Evolutionary conservation across 2,113 vertebrate genomes (phyloP), one percentile per base, ranked within the genome.

Genomic region (Cyanoramphus novaezelandiae): DNA sequence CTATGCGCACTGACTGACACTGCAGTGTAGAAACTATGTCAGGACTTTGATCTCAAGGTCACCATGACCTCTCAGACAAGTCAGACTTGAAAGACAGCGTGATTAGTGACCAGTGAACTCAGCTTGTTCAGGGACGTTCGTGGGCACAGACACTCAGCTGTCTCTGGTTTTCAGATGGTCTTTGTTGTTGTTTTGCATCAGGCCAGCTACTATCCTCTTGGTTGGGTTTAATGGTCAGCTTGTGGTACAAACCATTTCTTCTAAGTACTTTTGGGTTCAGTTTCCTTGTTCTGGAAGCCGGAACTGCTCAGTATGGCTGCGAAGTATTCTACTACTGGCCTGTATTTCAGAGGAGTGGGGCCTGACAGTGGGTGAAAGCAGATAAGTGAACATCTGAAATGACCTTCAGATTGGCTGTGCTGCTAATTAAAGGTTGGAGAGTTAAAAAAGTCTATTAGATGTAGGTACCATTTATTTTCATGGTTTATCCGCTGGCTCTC

Each of bases 1-100:
- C 28, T 39, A 8, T 9, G 19, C 64, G 49, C 6, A 23, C 13
- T 0, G 2, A 14, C 44, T 19, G 2, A 57, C 10, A 2, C 39
- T 18, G 11, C 17, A 12, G 46, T 47, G 29, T 10, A 20, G 14
- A 53, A 47, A 41, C 15, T 12, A 8, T 6, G 5, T 41, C 0
- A 1, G n/a, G 29, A 31, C 12, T 14, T 72, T 31, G 17, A 47
- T 17, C 50, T 82, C 0, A 1, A 82, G 55, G 49, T 57, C 35
- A 35, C 5, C 9, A 17, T 28, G 11, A 17, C 17, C n/a, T 68
- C 55, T 63, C 20, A 23, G 41, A 46, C n/a, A 29, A 25, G 13
- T 75, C 35, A 50, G 39, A 27, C 35, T 7, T 57, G 46, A 57
- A 74, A 79, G 11, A 33, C 20, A 70, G 8, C 0, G 3, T 0